Evolutionary conservation across 1,140 invertebrate genomes (phyloP).

Genomic region (Helicoverpa zea): DNA sequence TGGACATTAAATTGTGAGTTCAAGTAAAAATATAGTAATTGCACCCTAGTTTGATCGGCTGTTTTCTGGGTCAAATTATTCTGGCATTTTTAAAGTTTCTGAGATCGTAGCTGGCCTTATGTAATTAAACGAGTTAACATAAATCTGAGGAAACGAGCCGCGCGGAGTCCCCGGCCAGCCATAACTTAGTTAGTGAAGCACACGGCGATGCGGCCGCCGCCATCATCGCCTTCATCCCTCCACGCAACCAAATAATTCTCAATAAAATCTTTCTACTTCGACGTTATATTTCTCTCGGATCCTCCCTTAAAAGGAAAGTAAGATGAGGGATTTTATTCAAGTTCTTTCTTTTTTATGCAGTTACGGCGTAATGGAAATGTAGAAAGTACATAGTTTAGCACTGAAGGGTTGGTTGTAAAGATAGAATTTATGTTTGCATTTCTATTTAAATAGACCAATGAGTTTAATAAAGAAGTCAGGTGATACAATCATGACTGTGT

Average conservation of each 20-base stretch:
- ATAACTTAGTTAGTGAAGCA: conserved; percentile 66
- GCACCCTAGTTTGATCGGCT: conserved; percentile 9
- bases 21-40: conserved; percentile 42
- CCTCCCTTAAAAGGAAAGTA: conserved; percentile 35
- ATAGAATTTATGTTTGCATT: not conserved
- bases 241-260: conserved; percentile 29
- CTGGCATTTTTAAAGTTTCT: conserved; percentile 43
- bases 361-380: conserved; percentile 25
- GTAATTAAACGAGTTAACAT: conserved; percentile 72
- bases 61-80: conserved; percentile 39
- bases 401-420: conserved; percentile 10
- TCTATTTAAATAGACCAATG: not conserved
- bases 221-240: conserved; percentile 49
- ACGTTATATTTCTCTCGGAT: conserved; percentile 28
- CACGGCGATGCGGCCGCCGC: conserved; percentile 39
- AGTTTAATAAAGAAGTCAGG: not conserved
- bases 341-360: conserved; percentile 30
- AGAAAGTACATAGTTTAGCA: conserved; percentile 11
- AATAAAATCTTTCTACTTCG: conserved; percentile 49
- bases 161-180: conserved; percentile 58
- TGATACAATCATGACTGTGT: conserved; percentile 12
- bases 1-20: conserved; percentile 34
- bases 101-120: conserved; percentile 38
- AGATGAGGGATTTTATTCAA: conserved; percentile 34
- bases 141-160: conserved; percentile 66